phyloP scores from a whole-genome alignment of 2,888 invertebrate genomes.

The Thalpophila matura region DNA sequence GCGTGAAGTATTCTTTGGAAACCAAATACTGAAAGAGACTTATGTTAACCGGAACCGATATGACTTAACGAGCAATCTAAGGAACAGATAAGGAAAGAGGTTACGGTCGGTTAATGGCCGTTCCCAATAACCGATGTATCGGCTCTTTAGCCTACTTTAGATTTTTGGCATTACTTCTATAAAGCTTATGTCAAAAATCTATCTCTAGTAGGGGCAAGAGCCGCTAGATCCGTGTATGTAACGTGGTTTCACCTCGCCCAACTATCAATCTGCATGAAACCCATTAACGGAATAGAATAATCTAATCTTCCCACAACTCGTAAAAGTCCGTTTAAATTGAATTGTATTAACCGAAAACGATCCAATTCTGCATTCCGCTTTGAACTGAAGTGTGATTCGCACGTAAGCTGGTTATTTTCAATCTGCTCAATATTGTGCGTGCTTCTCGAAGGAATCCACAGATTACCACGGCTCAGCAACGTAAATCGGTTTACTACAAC shows the following conservation, averaged over 20 bases:
- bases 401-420: constrained; percentile 62
- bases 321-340: constrained; percentile 43
- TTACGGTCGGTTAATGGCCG: constrained; percentile 8
- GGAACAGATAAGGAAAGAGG: background rate
- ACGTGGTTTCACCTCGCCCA: background rate
- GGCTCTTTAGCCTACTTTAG: no score
- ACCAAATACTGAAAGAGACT: background rate
- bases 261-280: constrained; percentile 17
- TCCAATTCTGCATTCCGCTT: constrained; percentile 27
- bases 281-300: constrained; percentile 14
- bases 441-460: constrained; percentile 61
- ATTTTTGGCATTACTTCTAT: no score
- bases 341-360: constrained; percentile 38
- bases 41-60: no score
- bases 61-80: background rate
- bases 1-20: background rate
- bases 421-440: constrained; percentile 65
- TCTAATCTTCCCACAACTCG: constrained; percentile 25
- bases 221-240: no score
- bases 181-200: no score
- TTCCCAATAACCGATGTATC: no score
- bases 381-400: constrained; percentile 43
- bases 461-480: constrained; percentile 66
- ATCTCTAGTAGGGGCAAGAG: no score
- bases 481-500: constrained; percentile 66